These are phyloP conservation scores for Sylvicapra grimmia DNA, from an alignment of 2,113 vertebrate genomes.

Conservation along the genomic window DNA sequence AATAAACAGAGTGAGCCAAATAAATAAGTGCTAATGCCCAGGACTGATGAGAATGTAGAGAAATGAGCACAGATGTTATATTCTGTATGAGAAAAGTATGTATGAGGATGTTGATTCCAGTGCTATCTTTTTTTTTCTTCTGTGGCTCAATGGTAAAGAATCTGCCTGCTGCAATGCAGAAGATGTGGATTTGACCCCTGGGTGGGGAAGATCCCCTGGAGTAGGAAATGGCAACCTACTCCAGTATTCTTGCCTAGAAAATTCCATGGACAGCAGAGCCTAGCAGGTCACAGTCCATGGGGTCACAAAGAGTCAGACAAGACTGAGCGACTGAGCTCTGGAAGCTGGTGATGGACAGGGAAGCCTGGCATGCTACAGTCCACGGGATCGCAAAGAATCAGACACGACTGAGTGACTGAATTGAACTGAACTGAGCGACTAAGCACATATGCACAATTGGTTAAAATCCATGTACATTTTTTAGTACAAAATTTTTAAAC, in stretches of 20 bases:
- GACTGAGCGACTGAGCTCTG: neutral
- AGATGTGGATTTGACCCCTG: neutral
- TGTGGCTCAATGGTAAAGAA: neutral
- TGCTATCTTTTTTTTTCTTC: neutral
- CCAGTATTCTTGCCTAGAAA: neutral
- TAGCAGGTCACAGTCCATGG: neutral
- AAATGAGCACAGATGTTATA: neutral
- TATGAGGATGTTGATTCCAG: neutral
- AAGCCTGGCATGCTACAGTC: neutral
- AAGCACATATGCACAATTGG: neutral
- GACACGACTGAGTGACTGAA: neutral
- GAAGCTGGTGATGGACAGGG: neutral
- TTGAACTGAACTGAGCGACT: neutral
- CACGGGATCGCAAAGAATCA: neutral
- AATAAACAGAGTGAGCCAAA: neutral
- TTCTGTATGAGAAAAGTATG: neutral
- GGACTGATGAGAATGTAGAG: neutral
- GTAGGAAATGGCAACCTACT: neutral
- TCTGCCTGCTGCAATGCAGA: neutral
- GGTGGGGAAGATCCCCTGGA: neutral
- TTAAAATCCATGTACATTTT: neutral
- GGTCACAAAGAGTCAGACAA: neutral
- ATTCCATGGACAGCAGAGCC: neutral
- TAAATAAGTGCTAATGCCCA: neutral
- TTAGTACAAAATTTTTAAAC: neutral